These are phyloP conservation scores for Molorchus minor DNA, from an alignment of 2,888 invertebrate genomes.

Conservation along the genomic window DNA sequence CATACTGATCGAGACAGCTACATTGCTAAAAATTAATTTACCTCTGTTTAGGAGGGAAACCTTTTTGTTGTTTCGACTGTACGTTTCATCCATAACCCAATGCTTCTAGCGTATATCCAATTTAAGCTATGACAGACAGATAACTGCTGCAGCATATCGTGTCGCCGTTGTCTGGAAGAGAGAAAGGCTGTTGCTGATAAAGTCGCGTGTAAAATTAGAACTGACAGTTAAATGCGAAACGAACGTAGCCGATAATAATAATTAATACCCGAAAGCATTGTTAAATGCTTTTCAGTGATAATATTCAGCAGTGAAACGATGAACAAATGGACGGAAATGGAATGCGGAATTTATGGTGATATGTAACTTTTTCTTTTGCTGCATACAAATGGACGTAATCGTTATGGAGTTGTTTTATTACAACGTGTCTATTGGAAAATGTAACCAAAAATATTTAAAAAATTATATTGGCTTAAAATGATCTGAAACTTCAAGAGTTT, in stretches of 20 bases:
- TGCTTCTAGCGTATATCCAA: neutral
- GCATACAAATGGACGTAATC: too few relatives aligned
- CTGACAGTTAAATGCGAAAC: conserved; percentile 9
- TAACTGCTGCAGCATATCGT: neutral
- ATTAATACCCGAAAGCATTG: conserved; percentile 10
- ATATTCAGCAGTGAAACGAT: neutral
- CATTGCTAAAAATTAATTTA: too few relatives aligned
- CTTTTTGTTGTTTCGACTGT: too few relatives aligned
- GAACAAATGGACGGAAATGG: neutral
- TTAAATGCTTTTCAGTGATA: conserved; percentile 1
- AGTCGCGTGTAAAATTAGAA: conserved; percentile 8
- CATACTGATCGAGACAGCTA: too few relatives aligned
- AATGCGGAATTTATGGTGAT: too few relatives aligned
- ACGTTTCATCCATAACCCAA: conserved; percentile 1
- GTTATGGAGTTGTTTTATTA: too few relatives aligned
- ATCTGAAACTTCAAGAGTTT: too few relatives aligned
- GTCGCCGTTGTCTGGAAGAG: conserved; percentile 7
- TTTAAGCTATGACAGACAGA: conserved; percentile 6
- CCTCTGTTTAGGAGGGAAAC: too few relatives aligned
- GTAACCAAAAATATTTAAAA: too few relatives aligned
- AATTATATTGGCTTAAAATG: too few relatives aligned
- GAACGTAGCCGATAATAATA: conserved; percentile 7
- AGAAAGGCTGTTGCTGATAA: conserved; percentile 5
- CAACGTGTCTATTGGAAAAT: too few relatives aligned
- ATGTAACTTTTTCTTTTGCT: too few relatives aligned